These are phyloP conservation scores for Tetranychus piercei DNA, from an alignment of 2,888 invertebrate species.

Conservation along the genomic window DNA sequence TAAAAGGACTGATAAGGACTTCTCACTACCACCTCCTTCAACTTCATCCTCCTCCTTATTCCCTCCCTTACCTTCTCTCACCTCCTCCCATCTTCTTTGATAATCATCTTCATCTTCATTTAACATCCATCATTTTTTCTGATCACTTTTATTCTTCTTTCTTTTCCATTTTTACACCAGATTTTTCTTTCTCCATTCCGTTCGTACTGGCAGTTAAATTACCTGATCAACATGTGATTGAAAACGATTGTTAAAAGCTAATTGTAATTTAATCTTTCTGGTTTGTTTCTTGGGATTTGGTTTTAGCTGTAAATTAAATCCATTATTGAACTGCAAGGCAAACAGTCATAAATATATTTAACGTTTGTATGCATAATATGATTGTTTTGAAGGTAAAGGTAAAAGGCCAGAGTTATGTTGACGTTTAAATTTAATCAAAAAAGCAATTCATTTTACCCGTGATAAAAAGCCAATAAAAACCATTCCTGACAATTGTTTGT, in stretches of 20 bases:
- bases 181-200: background rate
- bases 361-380: too few species aligned
- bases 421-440: background rate
- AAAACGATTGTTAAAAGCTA: background rate
- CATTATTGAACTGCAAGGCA: too few species aligned
- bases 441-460: background rate
- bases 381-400: too few species aligned
- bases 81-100: background rate
- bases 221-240: background rate
- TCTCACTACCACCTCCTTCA: constrained; percentile 1
- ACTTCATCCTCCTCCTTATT: background rate
- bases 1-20: background rate
- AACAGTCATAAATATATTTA: too few species aligned
- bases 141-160: background rate
- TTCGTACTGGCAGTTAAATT: background rate
- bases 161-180: background rate
- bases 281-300: too few species aligned
- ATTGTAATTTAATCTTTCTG: background rate
- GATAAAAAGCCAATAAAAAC: background rate
- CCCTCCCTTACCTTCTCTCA: background rate
- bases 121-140: background rate
- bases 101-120: background rate
- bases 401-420: background rate
- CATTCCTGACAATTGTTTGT: background rate
- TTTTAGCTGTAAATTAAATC: too few species aligned